Conservation (phyloP, 2,888 invertebrate species). For the Lapara coniferarum region DNA sequence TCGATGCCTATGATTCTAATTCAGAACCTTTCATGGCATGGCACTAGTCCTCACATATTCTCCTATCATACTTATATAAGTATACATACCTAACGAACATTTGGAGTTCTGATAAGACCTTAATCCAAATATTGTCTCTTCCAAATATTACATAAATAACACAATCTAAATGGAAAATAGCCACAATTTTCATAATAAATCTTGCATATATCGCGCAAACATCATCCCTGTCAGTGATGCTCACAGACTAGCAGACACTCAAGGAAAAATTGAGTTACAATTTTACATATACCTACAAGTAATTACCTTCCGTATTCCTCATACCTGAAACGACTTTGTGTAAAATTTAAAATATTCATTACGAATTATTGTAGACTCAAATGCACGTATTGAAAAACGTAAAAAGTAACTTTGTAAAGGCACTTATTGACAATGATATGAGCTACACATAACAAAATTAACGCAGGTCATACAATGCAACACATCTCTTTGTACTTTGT, state of each 20-base stretch:
- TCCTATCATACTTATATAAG: slow-evolving; percentile 80
- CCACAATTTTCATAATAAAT: slow-evolving; percentile 60
- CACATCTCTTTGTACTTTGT: not conserved
- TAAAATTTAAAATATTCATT: slow-evolving; percentile 1
- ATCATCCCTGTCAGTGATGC: slow-evolving; percentile 82
- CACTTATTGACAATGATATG: slow-evolving; percentile 51
- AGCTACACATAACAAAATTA: not conserved
- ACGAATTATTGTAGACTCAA: not conserved
- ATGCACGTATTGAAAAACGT: slow-evolving; percentile 31
- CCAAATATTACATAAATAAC: slow-evolving; percentile 44
- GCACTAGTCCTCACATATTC: slow-evolving; percentile 82
- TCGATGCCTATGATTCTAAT: slow-evolving; percentile 81
- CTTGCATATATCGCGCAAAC: slow-evolving; percentile 83
- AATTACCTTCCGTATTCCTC: slow-evolving; percentile 23
- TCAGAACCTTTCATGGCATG: slow-evolving; percentile 83
- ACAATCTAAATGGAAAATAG: slow-evolving; percentile 26
- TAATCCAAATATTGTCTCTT: slow-evolving; percentile 44
- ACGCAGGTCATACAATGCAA: not conserved
- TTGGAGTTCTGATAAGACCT: slow-evolving; percentile 53
- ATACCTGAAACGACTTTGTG: slow-evolving; percentile 4
- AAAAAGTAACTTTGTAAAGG: slow-evolving; percentile 53
- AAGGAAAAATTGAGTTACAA: slow-evolving; percentile 35
- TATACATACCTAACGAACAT: slow-evolving; percentile 52
- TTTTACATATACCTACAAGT: slow-evolving; percentile 13
- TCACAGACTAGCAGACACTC: slow-evolving; percentile 82